Percentiles rank a stretch among this genome's conserved stretches.
Evolutionary conservation across 2,113 vertebrate species (phyloP).

Genomic region (Peromyscus californicus): DNA sequence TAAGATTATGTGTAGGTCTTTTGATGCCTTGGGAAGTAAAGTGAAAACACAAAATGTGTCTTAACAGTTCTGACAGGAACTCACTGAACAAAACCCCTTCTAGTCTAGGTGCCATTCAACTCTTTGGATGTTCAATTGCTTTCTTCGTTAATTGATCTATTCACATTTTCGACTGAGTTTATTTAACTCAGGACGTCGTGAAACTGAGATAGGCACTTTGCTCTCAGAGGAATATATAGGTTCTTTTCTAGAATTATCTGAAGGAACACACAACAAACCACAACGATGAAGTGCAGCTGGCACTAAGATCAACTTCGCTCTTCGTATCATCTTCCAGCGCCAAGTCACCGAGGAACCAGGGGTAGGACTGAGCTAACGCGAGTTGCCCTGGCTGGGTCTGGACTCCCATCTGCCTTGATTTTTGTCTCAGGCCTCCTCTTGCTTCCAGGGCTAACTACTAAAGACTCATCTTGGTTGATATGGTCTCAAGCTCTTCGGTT

Average conservation of each 20-base stretch:
- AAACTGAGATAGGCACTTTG: not conserved
- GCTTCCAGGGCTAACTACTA: not conserved
- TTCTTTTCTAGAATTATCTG: not conserved
- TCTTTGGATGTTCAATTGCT: not conserved
- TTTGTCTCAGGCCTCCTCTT: not conserved
- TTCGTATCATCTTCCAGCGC: not conserved
- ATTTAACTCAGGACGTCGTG: constrained; percentile 22
- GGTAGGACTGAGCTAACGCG: not conserved
- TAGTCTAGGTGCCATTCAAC: not conserved
- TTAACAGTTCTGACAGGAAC: not conserved
- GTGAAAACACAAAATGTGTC: not conserved
- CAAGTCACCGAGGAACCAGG: not conserved
- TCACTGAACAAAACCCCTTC: not conserved
- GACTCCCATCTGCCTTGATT: not conserved
- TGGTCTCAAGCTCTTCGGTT: not conserved
- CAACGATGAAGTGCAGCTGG: not conserved
- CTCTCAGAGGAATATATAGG: not conserved
- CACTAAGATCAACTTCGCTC: not conserved
- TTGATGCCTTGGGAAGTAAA: not conserved
- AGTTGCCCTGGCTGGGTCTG: not conserved
- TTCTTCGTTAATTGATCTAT: not conserved
- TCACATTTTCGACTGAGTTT: not conserved
- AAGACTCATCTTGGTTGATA: not conserved
- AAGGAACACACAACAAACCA: not conserved
- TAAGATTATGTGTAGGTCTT: not conserved